phyloP scores from a whole-genome alignment of 2,113 vertebrate species.

The Motacilla alba region DNA sequence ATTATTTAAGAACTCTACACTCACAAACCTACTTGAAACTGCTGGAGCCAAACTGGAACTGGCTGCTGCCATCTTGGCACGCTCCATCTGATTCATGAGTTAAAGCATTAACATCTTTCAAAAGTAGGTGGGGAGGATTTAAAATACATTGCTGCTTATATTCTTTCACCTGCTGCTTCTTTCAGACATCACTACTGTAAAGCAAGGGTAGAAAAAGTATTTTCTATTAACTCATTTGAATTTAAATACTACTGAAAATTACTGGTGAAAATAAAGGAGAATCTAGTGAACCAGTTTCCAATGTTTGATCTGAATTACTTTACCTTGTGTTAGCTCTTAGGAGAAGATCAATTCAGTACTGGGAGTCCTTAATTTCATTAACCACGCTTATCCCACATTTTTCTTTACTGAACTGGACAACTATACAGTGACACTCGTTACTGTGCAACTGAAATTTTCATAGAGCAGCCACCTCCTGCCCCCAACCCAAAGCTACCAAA shows the following conservation, averaged over 20 bases:
- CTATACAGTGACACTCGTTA: fast-evolving
- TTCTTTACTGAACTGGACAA: neutral
- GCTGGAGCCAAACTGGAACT: neutral
- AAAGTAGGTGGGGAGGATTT: neutral
- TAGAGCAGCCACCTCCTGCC: neutral
- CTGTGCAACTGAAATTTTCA: neutral
- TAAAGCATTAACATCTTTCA: neutral
- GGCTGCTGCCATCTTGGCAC: neutral
- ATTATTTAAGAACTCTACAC: neutral
- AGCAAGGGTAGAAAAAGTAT: neutral
- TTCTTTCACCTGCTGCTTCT: neutral
- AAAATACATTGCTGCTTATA: neutral
- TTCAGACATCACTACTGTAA: neutral
- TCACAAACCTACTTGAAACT: neutral
- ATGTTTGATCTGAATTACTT: neutral
- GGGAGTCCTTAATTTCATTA: neutral
- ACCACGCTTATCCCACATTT: neutral
- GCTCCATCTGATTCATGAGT: fast-evolving
- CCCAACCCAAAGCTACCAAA: neutral
- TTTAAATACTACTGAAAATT: neutral
- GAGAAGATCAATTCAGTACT: neutral
- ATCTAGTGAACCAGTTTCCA: neutral
- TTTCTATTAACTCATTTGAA: neutral
- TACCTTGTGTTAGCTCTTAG: neutral
- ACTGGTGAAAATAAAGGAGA: neutral